Evolutionary conservation across 2,113 vertebrate species (phyloP), one percentile per base, ranked within the genome.

Genomic region (Anarrhichthys ocellatus): DNA sequence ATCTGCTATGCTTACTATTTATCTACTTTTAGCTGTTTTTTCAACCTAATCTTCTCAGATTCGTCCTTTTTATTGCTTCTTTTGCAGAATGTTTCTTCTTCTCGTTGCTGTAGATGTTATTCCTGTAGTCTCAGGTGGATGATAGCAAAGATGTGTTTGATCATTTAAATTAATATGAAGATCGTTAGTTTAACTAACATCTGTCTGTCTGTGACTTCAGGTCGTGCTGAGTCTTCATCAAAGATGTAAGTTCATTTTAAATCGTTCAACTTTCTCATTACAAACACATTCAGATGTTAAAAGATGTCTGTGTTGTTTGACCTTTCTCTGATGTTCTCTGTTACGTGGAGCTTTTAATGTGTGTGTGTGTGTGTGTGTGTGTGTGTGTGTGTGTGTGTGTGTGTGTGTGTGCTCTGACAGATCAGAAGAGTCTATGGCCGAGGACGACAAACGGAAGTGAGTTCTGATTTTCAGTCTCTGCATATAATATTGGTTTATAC

Each of bases 401-500:
- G 67, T 83, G 22, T 80, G 66, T 82, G 29, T 82, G 58, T 80
- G 76, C 81, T 68, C 70, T 14, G 8, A 54, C 87, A 91, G 88
- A 65, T 83, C 81, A 89, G 88, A 88, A 0, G 88, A 83, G 40
- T 46, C 36, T 20, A 29, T 14, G 40, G 63, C 76, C n/a, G 88
- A 90, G 3, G 89, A 92, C 9, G 89, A 92, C 56, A 89, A 86
- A 81, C 67, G 82, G 66, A 78, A 78, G 91, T 89, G 75, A 91
- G 88, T 88, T 58, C 7, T 24, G 0, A 15, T 66, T 52, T 58
- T 38, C 48, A 48, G 10, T 18, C 27, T 15, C n/a, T 2, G 10
- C 22, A 24, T 17, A 6, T 10, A 9, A 44, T 3, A 14, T 50
- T 0, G 34, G 5, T 63, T 58, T 50, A 13, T 73, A 24, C 8